A percentile compares a stretch with the other conserved stretches of the same genome.
Evolutionary conservation across 1,140 invertebrate species (phyloP).

Genomic region (Thrips palmi): DNA sequence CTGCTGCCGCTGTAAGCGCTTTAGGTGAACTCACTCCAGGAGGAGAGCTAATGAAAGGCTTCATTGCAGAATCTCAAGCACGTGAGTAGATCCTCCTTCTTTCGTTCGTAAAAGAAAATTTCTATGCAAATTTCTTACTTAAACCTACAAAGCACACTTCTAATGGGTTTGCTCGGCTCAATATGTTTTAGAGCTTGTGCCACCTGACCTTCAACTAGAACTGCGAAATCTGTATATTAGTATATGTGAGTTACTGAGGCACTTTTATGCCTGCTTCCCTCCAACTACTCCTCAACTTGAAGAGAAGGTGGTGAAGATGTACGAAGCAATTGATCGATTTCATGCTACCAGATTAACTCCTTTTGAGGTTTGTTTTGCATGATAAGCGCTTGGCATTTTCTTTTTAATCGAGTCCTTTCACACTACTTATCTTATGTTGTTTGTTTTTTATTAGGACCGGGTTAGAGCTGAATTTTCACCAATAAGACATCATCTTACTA

Average conservation of each 20-base stretch:
- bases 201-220: conserved; percentile 63
- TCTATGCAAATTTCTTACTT: not conserved
- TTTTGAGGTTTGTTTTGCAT: conserved; percentile 42
- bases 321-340: conserved; percentile 73
- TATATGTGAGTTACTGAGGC: conserved; percentile 67
- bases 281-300: conserved; percentile 57
- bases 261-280: conserved; percentile 91
- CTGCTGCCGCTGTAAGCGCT: conserved; percentile 57
- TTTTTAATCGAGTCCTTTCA: not conserved
- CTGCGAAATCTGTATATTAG: conserved; percentile 67
- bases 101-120: conserved; percentile 4
- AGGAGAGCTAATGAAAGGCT: conserved; percentile 76
- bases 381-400: not conserved
- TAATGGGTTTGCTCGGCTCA: conserved; percentile 8
- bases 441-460: conserved; percentile 38
- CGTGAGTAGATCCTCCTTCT: conserved; percentile 46
- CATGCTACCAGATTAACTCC: conserved; percentile 67
- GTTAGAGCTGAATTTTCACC: conserved; percentile 58
- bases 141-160: conserved; percentile 8
- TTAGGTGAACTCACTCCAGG: conserved; percentile 84
- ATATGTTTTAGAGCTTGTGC: conserved; percentile 46
- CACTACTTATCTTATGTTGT: not conserved
- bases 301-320: conserved; percentile 68
- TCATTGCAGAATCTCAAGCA: conserved; percentile 42
- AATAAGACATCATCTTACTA: conserved; percentile 61